These are phyloP conservation scores for Phragmatobia fuliginosa DNA, from an alignment of 2,888 invertebrate genomes.

Conservation along the genomic window DNA sequence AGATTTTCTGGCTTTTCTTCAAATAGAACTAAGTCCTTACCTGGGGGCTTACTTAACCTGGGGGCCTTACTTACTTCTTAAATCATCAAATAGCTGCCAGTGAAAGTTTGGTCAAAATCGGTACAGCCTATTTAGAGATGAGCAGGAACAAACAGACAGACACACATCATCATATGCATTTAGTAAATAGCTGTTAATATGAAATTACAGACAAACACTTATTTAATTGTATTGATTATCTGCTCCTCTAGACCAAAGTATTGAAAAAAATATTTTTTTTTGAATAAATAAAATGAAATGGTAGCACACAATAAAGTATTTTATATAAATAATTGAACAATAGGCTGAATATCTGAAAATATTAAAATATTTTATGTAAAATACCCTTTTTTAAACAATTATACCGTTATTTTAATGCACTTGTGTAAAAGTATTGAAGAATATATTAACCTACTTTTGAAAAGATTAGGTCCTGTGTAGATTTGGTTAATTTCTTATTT, in stretches of 20 bases:
- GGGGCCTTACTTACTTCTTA: too few relatives aligned
- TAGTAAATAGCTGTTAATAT: too few relatives aligned
- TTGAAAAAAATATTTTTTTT: slow-evolving; percentile 18
- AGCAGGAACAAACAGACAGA: too few relatives aligned
- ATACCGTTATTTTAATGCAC: neutral
- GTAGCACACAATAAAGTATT: slow-evolving; percentile 38
- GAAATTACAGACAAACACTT: too few relatives aligned
- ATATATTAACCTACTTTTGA: neutral
- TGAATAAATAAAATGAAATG: slow-evolving; percentile 25
- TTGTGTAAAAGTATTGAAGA: neutral
- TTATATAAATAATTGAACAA: slow-evolving; percentile 22
- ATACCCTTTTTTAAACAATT: neutral
- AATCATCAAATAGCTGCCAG: too few relatives aligned
- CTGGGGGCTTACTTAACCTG: too few relatives aligned
- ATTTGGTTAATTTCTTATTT: neutral
- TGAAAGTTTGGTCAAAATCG: too few relatives aligned
- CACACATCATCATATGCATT: too few relatives aligned
- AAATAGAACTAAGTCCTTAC: too few relatives aligned
- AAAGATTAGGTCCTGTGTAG: neutral
- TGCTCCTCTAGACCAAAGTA: slow-evolving; percentile 6
- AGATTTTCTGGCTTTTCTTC: too few relatives aligned
- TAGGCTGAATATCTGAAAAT: slow-evolving; percentile 20
- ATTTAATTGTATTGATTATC: too few relatives aligned
- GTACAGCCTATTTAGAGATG: too few relatives aligned
- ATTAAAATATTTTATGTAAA: neutral